Base-by-base conservation (phyloP, 2,797 vertebrate species). In the Chelon labrosus region DNA sequence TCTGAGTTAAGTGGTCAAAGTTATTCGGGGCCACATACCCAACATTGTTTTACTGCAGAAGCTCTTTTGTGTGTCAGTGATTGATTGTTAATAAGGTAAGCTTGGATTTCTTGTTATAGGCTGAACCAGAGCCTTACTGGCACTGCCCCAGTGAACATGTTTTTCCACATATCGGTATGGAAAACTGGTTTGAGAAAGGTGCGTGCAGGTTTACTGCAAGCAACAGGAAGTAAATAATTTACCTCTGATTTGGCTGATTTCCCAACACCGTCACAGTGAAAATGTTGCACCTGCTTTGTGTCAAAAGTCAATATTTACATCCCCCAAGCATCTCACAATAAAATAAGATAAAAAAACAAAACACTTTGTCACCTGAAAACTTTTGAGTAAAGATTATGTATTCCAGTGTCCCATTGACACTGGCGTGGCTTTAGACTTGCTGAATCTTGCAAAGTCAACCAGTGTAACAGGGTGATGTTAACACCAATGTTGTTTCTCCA, bases 401-500 rank as follows among this genome's bases (percentile, higher is more conserved):
- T 39, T 20, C 1, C 31, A 19, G 35, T 56, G 10, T 56, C 17
- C 13, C 54, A 8, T 35, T 20, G n/a, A 5, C 20, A 37, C 35
- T 56, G 54, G n/a, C 38, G 54, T 56, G 31, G 9, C 31, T 56
- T 58, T 16, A 44, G 16, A 54, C 3, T 39, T 44, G 14, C 3
- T 17, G 2, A 41, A n/a, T 60, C 20, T 31, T 52, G 17, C 38
- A 6, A 42, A 51, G 22, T 55, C 13, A 44, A 3, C 44, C 2
- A 5, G 31, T 20, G 14, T 3, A 13, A 46, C 19, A 22, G n/a
- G 14, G 14, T 41, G 17, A 65, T 5, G 39, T 41, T 25, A 35
- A 76, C 39, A 1, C 16, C 41, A 0, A 17, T 35, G 80, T 64
- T 91, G 70, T 90, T 38, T 83, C 70, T 37, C 77, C 83, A 65